Percentiles rank a stretch among this genome's conserved stretches.
Evolutionary conservation across 2,113 vertebrate genomes (phyloP).

Genomic region (Delphinus delphis): DNA sequence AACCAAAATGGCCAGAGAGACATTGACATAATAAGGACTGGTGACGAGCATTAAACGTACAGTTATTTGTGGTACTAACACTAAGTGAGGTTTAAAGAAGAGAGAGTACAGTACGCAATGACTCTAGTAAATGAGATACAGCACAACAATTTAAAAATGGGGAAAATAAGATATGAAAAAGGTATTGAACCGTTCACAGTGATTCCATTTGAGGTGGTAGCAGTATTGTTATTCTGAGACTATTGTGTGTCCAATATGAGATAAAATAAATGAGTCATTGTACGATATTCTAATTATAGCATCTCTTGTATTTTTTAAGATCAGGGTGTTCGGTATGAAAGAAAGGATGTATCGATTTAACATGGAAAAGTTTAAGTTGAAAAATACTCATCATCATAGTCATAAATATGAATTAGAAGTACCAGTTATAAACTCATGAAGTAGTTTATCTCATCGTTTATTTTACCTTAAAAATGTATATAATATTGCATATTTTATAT

Average conservation of each 20-base stretch:
- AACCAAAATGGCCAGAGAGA: not conserved
- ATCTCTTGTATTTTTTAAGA: not conserved
- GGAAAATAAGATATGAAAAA: not conserved
- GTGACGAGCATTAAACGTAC: not conserved
- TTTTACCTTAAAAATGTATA: not conserved
- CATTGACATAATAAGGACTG: not conserved
- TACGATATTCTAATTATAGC: not conserved
- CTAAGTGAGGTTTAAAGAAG: too few species aligned
- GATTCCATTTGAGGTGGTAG: not conserved
- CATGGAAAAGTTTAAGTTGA: not conserved
- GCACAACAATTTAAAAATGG: not conserved
- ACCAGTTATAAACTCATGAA: not conserved
- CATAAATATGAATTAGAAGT: not conserved
- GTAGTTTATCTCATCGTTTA: not conserved
- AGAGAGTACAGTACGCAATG: not conserved
- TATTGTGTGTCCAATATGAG: not conserved
- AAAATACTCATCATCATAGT: not conserved
- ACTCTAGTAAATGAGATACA: too few species aligned
- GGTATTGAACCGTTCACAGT: not conserved
- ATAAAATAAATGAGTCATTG: not conserved
- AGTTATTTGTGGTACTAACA: not conserved
- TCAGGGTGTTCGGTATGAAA: not conserved
- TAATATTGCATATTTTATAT: not conserved
- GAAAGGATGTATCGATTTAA: not conserved
- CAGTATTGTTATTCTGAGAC: not conserved